Base-by-base conservation (phyloP, 2,113 vertebrate species). In the Pollachius pollachius region DNA sequence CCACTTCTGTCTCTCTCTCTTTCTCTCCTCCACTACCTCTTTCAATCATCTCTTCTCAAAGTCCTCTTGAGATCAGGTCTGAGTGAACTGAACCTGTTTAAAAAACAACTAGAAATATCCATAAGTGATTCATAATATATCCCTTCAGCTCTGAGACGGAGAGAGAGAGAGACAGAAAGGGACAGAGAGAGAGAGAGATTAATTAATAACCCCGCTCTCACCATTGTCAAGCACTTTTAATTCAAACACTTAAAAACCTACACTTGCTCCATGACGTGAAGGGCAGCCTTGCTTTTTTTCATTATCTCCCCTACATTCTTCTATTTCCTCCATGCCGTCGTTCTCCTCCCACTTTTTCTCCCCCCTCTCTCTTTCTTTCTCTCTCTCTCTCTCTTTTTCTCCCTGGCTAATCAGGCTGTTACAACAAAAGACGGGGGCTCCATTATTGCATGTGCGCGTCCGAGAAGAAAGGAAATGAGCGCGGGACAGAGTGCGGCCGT, bases 381-480 rank as follows among this genome's bases (percentile, higher is more conserved):
- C 82, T 69, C 79, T 71, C 81, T 81, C 80, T 75, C 65, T 19
- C 82, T 69, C 79, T 71, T 80, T 86, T 73, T 25, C 72, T 87
- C 81, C 58, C 74, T 72, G 89, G 90, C 94, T 97, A 98, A 98
- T 96, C 94, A 95, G 90, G 91, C 93, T 91, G 93, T 95, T 96
- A 94, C 95, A 95, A 96, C 95, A 97, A 96, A 97, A 96, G 94
- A 94, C 93, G 91, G 93, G 92, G 41, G 93, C 86, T 95, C 95
- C 94, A 97, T 98, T 98, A 96, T 98, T 96, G 95, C 94, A 95
- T 95, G 92, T 95, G 93, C 92, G 94, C 93, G 79, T 88, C 87
- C 89, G 87, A 95, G 94, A 96, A 95, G 93, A 95, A 97, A 99
- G 95, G 95, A 96, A 97, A 96, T 94, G 96, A 96, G 95, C 96